Percentiles rank a stretch among this genome's conserved stretches.
Conservation (phyloP, 2,113 vertebrate genomes). For the Silurus glanis region DNA sequence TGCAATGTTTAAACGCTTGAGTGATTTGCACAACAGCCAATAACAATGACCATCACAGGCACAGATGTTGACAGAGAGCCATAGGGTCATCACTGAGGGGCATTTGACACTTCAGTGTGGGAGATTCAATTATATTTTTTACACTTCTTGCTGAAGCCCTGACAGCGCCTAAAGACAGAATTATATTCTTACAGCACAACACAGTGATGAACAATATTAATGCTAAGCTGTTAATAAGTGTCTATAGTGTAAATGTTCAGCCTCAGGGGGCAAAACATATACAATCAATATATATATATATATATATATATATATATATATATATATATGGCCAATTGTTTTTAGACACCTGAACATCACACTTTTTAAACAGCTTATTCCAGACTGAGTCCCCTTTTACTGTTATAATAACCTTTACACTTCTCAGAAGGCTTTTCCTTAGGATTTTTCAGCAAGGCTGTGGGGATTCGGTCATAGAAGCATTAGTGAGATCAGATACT, state of each 20-base stretch:
- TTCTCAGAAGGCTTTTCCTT: neutral
- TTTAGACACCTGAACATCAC: neutral
- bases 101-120: neutral
- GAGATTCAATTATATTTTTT: neutral
- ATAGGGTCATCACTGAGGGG: neutral
- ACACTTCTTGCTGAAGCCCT: neutral
- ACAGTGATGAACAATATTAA: neutral
- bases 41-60: neutral
- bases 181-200: neutral
- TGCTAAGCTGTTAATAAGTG: neutral
- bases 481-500: neutral
- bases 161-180: neutral
- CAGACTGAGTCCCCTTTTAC: neutral
- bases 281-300: too few relatives aligned
- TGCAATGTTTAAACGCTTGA: neutral
- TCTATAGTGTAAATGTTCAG: neutral
- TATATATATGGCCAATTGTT: too few relatives aligned
- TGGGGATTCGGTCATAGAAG: neutral
- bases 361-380: neutral
- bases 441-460: neutral
- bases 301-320: too few relatives aligned
- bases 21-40: neutral
- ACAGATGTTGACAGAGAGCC: neutral
- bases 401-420: neutral
- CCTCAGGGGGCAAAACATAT: neutral